phyloP scores from a whole-genome alignment of 2,113 vertebrate species.

The Pantherophis guttatus region DNA sequence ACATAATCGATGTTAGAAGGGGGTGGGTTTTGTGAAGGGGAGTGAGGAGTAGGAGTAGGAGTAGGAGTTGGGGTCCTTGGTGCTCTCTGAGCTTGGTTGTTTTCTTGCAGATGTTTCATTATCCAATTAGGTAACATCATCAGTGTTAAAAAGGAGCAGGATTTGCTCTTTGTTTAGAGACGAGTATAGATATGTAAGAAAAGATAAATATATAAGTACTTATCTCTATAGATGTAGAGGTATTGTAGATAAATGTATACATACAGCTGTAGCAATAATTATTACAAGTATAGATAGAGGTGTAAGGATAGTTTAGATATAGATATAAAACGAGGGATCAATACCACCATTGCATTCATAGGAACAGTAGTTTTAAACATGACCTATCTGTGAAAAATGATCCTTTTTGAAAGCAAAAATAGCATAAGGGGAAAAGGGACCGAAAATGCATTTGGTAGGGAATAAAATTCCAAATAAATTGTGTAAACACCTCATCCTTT shows the following conservation, averaged over 20 bases:
- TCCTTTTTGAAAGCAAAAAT: conserved; percentile 53
- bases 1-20: too few species aligned
- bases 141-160: too few species aligned
- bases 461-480: conserved; percentile 27
- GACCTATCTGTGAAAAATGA: conserved; percentile 45
- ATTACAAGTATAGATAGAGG: background rate
- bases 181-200: background rate
- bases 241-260: background rate
- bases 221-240: background rate
- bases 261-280: background rate
- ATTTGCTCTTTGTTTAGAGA: background rate
- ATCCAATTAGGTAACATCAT: too few species aligned
- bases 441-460: conserved; percentile 34
- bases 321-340: background rate
- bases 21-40: too few species aligned
- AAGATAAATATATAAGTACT: background rate
- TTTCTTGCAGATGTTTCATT: too few species aligned
- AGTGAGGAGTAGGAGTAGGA: too few species aligned
- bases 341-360: conserved; percentile 26
- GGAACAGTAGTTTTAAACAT: conserved; percentile 42
- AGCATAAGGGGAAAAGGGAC: conserved; percentile 22
- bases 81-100: too few species aligned
- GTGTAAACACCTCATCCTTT: conserved; percentile 48
- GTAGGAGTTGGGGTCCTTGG: too few species aligned
- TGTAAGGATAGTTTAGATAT: background rate